A percentile compares a stretch with the other conserved stretches of the same genome.
These are phyloP conservation scores for Rhabdophis nuchalis DNA, from an alignment of 2,797 vertebrate genomes.

Conservation along the genomic window DNA sequence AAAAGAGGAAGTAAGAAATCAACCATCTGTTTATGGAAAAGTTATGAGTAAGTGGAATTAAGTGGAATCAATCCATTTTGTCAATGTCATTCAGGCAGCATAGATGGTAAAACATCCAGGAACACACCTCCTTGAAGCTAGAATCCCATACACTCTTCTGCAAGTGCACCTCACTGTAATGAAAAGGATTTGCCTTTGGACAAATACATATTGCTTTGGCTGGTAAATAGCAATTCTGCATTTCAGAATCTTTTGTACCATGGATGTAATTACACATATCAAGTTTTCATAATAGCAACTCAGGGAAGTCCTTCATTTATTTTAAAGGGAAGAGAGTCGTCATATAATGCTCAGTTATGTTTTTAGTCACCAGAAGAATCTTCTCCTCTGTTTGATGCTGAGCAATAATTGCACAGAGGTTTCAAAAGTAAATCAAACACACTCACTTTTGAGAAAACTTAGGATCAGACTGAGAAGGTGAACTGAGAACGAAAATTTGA, in stretches of 20 bases:
- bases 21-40: not conserved
- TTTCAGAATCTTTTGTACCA: not conserved
- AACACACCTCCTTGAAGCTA: not conserved
- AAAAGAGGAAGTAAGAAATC: not conserved
- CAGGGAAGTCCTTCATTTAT: no score
- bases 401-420: no score
- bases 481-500: not conserved
- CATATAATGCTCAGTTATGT: no score
- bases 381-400: no score
- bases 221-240: not conserved
- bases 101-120: no score
- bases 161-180: not conserved
- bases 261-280: not conserved
- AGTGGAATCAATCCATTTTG: not conserved
- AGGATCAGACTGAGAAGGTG: not conserved
- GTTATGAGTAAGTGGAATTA: not conserved
- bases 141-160: not conserved
- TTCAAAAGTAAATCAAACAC: not conserved
- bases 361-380: no score
- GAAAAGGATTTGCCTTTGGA: not conserved
- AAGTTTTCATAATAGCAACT: no score
- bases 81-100: not conserved
- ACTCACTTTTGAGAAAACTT: not conserved
- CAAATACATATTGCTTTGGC: no score
- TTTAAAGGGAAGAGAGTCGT: no score